These are phyloP conservation scores for Drosophila kikkawai DNA, from an alignment of 1,140 invertebrate species.

Conservation along the genomic window DNA sequence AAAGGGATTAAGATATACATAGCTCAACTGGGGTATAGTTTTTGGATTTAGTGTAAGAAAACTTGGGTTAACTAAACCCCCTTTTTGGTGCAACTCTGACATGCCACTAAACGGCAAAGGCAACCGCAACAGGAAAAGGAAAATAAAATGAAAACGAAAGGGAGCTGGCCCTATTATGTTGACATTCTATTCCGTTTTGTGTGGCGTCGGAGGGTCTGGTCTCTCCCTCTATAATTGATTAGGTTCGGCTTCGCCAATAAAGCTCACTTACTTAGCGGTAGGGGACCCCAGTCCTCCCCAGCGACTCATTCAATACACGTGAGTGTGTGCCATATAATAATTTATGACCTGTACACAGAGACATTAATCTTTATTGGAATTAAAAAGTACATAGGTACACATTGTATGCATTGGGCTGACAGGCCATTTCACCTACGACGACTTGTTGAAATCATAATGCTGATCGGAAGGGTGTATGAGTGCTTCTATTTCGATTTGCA, in stretches of 20 bases:
- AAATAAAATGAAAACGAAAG: conserved; percentile 34
- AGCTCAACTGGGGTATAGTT: no score
- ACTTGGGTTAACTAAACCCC: background rate
- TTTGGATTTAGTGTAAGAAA: background rate
- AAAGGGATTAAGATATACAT: background rate
- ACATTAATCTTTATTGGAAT: conserved; percentile 81
- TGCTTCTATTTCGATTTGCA: conserved; percentile 19
- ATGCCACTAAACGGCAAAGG: conserved; percentile 26
- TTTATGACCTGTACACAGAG: conserved; percentile 76
- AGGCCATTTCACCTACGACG: conserved; percentile 44
- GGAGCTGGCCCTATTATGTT: conserved; percentile 70
- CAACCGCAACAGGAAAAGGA: conserved; percentile 28
- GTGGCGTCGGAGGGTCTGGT: conserved; percentile 12
- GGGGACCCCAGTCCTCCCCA: background rate
- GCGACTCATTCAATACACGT: conserved; percentile 36
- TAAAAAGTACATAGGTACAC: conserved; percentile 60
- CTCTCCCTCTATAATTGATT: conserved; percentile 75
- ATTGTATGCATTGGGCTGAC: conserved; percentile 57
- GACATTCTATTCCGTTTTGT: conserved; percentile 63
- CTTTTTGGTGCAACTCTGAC: conserved; percentile 1
- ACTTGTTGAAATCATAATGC: conserved; percentile 28
- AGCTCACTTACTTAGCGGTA: conserved; percentile 51
- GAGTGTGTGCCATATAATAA: conserved; percentile 60
- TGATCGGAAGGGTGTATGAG: background rate
- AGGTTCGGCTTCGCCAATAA: conserved; percentile 70